phyloP scores from a whole-genome alignment of 2,113 vertebrate genomes.

The Dicaeum eximium region DNA sequence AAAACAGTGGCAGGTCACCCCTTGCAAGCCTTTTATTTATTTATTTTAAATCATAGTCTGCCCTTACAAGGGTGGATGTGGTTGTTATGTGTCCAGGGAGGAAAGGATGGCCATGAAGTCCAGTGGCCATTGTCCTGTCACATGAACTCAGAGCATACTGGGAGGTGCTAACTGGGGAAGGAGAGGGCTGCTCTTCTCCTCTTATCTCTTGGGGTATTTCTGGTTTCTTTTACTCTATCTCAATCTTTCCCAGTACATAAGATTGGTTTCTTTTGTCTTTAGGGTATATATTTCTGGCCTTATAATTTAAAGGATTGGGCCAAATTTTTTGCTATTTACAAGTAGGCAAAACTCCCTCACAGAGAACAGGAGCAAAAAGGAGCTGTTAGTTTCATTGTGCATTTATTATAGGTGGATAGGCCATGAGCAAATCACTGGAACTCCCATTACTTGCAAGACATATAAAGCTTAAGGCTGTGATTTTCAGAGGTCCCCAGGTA shows the following conservation, averaged over 20 bases:
- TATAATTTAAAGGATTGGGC: neutral
- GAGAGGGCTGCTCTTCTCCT: neutral
- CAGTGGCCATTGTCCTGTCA: neutral
- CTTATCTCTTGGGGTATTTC: neutral
- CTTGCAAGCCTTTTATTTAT: neutral
- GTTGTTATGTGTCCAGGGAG: neutral
- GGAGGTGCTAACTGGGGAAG: neutral
- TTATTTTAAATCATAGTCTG: neutral
- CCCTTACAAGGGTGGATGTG: neutral
- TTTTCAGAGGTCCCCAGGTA: neutral
- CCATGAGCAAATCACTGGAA: neutral
- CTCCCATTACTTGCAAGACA: neutral
- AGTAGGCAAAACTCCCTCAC: neutral
- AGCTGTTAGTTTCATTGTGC: neutral
- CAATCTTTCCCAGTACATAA: neutral
- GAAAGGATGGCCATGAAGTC: neutral
- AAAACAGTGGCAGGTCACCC: slow-evolving; percentile 33
- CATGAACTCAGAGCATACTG: neutral
- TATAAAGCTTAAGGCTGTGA: neutral
- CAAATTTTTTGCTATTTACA: neutral
- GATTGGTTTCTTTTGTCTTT: neutral
- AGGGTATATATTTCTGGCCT: neutral
- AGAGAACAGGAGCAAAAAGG: neutral
- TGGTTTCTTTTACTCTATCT: neutral
- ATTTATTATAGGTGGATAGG: neutral